Evolutionary conservation across 1,140 invertebrate species (phyloP), one percentile per base, ranked within the genome.

Genomic region (Centruroides sculpturatus): DNA sequence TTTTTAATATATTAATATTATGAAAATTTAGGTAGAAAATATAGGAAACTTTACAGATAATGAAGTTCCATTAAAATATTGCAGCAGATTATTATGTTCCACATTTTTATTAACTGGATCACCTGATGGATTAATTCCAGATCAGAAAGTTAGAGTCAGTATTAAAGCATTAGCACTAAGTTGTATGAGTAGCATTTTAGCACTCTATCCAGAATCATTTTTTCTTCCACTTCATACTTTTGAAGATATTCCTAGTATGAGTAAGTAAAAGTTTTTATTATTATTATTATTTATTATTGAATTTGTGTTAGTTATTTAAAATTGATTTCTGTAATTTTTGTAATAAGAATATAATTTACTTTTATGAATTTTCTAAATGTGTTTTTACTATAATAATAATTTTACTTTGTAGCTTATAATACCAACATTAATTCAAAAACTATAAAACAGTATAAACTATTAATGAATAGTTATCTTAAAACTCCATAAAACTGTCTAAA

Each of bases 91-190:
- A 55, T 70, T 94, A 3, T 79, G 80, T 35, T 83, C 83, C 3
- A 81, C 83, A 36, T 93, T 90, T 73, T 74, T 94, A 5, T 73
- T 93, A 11, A 76, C 79, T 47, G 86, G 86, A 12, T 67, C 68
- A 52, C 77, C 79, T 54, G 80, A 79, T 36, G 75, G 75, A 41
- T 70, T 83, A 50, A 79, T 86, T 55, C 72, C 82, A 11, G 85
- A 85, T 69, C 80, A 81, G 65, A 75, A 72, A 51, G 82, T 89
- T 9, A 77, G 89, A 47, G 86, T 93, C 12, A 92, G 88, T 62
- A 82, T 91, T 0, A 92, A 92, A 76, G 82, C 85, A 1, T 78
- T 90, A 47, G 85, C 88, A 2, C 69, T 92, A 4, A 82, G 79
- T 47, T 90, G 86, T 71, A 68, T 93, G 3, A 79, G 81, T 3